Evolutionary conservation across 2,113 vertebrate genomes (phyloP), one percentile per base, ranked within the genome.

Genomic region (Bufo gargarizans): DNA sequence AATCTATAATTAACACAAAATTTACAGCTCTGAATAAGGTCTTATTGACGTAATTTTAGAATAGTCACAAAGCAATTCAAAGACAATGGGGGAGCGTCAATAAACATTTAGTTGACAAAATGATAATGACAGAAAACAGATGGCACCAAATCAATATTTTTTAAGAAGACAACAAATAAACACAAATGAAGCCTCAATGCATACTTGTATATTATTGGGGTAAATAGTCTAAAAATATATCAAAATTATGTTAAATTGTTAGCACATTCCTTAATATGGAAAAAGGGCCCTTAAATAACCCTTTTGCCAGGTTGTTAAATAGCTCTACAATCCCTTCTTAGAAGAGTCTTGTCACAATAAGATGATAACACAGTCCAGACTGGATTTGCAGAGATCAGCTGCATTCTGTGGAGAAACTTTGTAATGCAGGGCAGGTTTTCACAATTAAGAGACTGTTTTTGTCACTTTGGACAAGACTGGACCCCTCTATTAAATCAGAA

Each of bases 31-130:
- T 78, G 76, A 47, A 50, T 43, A 16, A 78, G 63, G 74, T 4
- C 85, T 77, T 78, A 86, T 86, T 86, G 85, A 86, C 65, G 72
- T 65, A 49, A 77, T 77, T 86, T 86, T 77, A 59, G 58, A 20
- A 86, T 77, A 86, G 85, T 86, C 85, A 86, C 74, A 78, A 86
- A 86, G 74, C 72, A 86, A 86, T 86, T 65, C 59, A 53, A 77
- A 86, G 47, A 63, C 85, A 53, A 86, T 78, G 74, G 85, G 59
- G 67, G 85, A 78, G 47, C 76, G 79, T 86, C 85, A 86, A 78
- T 78, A 78, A 86, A 17, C 56, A 45, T 78, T 86, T 86, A 86
- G 85, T 22, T 78, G 85, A 65, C 56, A 77, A 56, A 86, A 78
- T 65, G 74, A 63, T 77, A 77, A 86, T 63, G 58, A 22, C 69